A percentile compares a stretch with the other conserved stretches of the same genome.
These are phyloP conservation scores for Ganaspis sp. DNA, from an alignment of 1,140 invertebrate species.

Conservation along the genomic window DNA sequence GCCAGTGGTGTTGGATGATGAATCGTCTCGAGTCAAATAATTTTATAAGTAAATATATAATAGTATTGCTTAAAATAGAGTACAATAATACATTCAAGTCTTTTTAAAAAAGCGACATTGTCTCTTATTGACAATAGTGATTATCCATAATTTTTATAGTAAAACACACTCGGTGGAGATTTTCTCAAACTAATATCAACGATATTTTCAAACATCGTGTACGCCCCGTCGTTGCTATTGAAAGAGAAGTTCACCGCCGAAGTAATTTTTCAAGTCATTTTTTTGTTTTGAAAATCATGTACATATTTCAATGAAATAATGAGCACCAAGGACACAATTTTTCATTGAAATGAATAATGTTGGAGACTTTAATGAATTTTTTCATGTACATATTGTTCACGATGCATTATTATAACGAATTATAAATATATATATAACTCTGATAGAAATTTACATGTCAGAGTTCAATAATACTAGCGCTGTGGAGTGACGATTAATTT, in stretches of 20 bases:
- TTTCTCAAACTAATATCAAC: slow-evolving; percentile 10
- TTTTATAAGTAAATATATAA: slow-evolving; percentile 20
- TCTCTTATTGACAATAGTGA: background rate
- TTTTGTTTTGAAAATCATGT: slow-evolving; percentile 37
- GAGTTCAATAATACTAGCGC: background rate
- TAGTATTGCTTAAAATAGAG: background rate
- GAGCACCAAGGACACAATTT: too few relatives aligned
- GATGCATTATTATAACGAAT: slow-evolving; percentile 31
- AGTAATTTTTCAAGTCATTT: background rate
- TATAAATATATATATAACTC: background rate
- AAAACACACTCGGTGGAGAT: background rate
- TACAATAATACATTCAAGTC: background rate
- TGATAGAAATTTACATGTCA: background rate
- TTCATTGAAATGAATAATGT: too few relatives aligned
- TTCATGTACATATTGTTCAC: too few relatives aligned
- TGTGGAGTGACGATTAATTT: slow-evolving; percentile 16
- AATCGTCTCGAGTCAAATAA: slow-evolving; percentile 36
- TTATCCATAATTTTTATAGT: background rate
- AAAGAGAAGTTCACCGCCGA: background rate
- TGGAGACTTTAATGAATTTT: too few relatives aligned
- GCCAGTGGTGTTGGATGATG: slow-evolving; percentile 26
- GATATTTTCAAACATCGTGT: slow-evolving; percentile 44
- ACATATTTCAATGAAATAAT: too few relatives aligned
- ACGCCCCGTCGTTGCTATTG: slow-evolving; percentile 37
- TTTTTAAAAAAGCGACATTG: background rate